A percentile compares a stretch with the other conserved stretches of the same genome.
phyloP scores from a whole-genome alignment of 1,140 invertebrate genomes.

The Drosophila funebris region DNA sequence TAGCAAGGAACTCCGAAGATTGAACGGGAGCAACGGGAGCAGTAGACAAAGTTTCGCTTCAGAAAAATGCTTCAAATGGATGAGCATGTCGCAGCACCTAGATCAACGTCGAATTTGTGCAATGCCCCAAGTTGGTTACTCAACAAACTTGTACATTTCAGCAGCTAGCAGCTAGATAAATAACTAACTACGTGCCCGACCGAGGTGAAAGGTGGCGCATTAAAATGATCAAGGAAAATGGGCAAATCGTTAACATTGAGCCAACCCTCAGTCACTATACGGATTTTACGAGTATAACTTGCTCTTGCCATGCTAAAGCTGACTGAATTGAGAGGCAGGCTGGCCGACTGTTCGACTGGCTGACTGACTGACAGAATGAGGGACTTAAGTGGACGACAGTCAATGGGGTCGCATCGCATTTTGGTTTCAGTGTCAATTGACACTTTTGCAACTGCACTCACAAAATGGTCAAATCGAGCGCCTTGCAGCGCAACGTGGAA shows the following conservation, averaged over 20 bases:
- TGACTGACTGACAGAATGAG: constrained; percentile 6
- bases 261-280: constrained; percentile 18
- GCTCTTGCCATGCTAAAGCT: background rate
- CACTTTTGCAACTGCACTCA: constrained; percentile 50
- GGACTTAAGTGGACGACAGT: background rate
- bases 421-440: constrained; percentile 60
- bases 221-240: constrained; percentile 43
- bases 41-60: constrained; percentile 16
- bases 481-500: background rate
- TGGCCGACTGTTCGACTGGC: background rate
- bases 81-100: constrained; percentile 19
- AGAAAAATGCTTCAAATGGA: constrained; percentile 33
- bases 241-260: constrained; percentile 45
- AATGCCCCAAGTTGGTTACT: constrained; percentile 31
- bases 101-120: constrained; percentile 15
- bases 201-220: constrained; percentile 29
- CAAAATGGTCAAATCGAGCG: constrained; percentile 7
- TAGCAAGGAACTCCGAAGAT: constrained; percentile 39
- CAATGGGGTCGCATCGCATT: constrained; percentile 32
- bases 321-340: background rate
- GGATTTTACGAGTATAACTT: constrained; percentile 22
- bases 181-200: constrained; percentile 21
- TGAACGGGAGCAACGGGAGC: constrained; percentile 38
- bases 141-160: constrained; percentile 39
- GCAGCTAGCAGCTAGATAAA: constrained; percentile 25